These are phyloP conservation scores for Napeogenes inachia DNA, from an alignment of 2,888 invertebrate genomes.

Conservation along the genomic window DNA sequence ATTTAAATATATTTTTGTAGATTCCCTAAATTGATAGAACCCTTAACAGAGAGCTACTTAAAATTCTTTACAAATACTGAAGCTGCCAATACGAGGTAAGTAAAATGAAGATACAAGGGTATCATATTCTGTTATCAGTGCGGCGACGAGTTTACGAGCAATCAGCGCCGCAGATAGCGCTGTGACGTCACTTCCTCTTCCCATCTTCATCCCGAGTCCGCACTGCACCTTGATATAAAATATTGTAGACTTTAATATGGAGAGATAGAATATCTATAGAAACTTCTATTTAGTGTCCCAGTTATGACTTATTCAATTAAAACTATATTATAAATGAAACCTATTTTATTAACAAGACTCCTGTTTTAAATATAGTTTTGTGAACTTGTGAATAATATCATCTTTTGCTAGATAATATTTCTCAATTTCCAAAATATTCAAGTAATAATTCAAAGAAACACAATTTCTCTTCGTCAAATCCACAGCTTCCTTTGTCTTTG, in stretches of 20 bases:
- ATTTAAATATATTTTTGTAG: no score
- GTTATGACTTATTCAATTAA: background rate
- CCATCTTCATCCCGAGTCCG: slow-evolving; percentile 38
- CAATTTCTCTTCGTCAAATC: slow-evolving; percentile 54
- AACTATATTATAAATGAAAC: slow-evolving; percentile 4
- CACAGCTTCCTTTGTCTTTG: slow-evolving; percentile 51
- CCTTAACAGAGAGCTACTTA: background rate
- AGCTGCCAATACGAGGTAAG: slow-evolving; percentile 11
- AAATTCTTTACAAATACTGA: slow-evolving; percentile 1
- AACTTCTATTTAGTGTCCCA: no score
- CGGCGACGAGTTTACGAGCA: slow-evolving; percentile 52
- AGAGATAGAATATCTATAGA: no score
- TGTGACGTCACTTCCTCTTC: slow-evolving; percentile 52
- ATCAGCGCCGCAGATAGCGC: slow-evolving; percentile 51
- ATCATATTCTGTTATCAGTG: slow-evolving; percentile 25
- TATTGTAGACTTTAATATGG: background rate
- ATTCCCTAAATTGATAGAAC: no score
- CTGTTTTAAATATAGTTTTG: background rate
- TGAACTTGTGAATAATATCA: background rate
- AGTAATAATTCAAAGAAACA: slow-evolving; percentile 34
- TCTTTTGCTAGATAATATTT: background rate
- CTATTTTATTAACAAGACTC: no score
- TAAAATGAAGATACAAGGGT: slow-evolving; percentile 9
- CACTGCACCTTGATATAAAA: slow-evolving; percentile 18
- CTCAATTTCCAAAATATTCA: slow-evolving; percentile 9